These are phyloP conservation scores for Spisula subtruncata DNA, from an alignment of 2,888 invertebrate species.

Conservation along the genomic window DNA sequence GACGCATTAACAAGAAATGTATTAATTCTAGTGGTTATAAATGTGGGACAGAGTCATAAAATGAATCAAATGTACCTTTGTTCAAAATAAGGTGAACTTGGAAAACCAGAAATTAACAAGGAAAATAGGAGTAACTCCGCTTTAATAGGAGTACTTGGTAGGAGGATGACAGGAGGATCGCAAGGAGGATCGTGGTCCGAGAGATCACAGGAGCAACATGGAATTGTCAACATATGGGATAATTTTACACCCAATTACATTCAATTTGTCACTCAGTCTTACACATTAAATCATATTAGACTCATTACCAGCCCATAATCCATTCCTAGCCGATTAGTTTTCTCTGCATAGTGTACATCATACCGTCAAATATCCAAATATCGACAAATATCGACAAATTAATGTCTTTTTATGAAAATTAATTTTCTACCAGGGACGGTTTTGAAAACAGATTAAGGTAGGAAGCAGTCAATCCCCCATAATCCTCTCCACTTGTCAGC, in stretches of 20 bases:
- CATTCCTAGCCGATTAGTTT: conserved; percentile 32
- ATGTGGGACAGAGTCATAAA: no score
- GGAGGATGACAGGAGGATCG: no score
- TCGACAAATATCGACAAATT: conserved; percentile 63
- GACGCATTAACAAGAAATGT: no score
- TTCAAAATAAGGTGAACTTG: no score
- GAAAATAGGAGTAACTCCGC: no score
- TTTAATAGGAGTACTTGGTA: no score
- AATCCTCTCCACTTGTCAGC: conserved; percentile 51
- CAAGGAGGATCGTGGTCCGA: background rate
- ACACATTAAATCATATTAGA: conserved; percentile 60
- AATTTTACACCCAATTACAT: conserved; percentile 36
- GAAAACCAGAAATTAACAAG: no score
- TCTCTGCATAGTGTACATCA: conserved; percentile 47
- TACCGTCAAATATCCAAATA: no score
- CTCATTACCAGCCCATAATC: conserved; percentile 57
- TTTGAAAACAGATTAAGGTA: conserved; percentile 1
- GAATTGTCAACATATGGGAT: conserved; percentile 9
- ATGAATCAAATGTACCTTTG: no score
- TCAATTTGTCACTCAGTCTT: conserved; percentile 55
- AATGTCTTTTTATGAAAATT: conserved; percentile 65
- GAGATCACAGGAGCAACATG: background rate
- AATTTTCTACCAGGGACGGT: conserved; percentile 50
- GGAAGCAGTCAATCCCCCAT: conserved; percentile 29
- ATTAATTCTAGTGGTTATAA: no score